Conservation (phyloP, 37 sponge, comb jelly and placozoan genomes). For the Axinella damicornis region DNA sequence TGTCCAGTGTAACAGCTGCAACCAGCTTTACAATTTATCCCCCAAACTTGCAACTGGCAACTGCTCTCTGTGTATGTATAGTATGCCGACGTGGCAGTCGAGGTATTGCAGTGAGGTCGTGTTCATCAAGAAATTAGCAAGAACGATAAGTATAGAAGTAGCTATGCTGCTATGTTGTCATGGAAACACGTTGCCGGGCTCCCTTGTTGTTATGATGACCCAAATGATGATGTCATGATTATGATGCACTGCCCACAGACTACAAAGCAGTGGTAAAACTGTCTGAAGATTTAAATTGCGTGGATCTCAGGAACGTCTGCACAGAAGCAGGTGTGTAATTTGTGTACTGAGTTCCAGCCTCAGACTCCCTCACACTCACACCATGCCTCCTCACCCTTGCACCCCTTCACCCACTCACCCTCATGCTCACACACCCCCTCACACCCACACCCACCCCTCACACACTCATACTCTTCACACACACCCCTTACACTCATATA, state of each 20-base stretch:
- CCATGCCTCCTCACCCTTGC: not conserved
- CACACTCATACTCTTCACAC: not conserved
- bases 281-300: constrained; percentile 98
- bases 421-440: not conserved
- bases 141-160: too few relatives aligned
- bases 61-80: too few relatives aligned
- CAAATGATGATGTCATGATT: too few relatives aligned
- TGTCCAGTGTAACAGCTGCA: too few relatives aligned
- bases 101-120: too few relatives aligned
- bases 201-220: too few relatives aligned
- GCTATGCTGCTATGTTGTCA: too few relatives aligned
- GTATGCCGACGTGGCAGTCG: too few relatives aligned
- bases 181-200: too few relatives aligned
- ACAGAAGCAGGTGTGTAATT: constrained; percentile 91
- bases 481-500: not conserved
- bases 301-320: constrained; percentile 96
- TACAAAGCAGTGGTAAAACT: constrained; percentile 97
- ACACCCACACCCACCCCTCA: not conserved
- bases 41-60: too few relatives aligned
- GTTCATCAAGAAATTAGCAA: too few relatives aligned
- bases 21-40: too few relatives aligned
- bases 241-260: constrained; percentile 65
- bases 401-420: not conserved
- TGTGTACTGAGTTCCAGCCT: not conserved
- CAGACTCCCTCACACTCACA: not conserved